Base-by-base conservation (phyloP, 2,113 vertebrate species). In the Sterna hirundo region DNA sequence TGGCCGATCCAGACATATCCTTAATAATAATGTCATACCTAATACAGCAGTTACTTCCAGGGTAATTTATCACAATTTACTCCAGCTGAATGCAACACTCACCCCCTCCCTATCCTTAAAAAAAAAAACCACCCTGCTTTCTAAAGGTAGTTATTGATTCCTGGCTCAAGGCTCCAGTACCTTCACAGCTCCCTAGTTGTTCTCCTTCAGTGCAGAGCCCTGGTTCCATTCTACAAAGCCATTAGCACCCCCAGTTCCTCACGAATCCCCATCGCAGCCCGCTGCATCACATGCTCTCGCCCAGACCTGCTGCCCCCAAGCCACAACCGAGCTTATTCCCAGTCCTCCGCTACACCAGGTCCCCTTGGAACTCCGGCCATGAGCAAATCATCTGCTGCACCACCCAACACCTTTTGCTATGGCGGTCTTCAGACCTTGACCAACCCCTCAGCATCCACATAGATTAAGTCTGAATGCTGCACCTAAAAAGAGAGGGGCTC, bases 231-330 rank as follows among this genome's bases (percentile, higher is more conserved):
- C 87, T 15, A 10, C 57, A 71, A 49, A 83, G 74, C 27, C 69
- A 27, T 20, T 1, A 49, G 44, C 38, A 78, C 47, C 12, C 2
- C 30, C 64, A 16, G 4, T 0, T 55, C 18, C 61, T 21, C 23
- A 0, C 0, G 12, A 66, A 8, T 32, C 34, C 34, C 2, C 25
- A 2, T 1, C 34, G 1, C 46, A 44, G 38, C 3, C 16, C 0
- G 22, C 23, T 5, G 38, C 21, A 2, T 6, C 2, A 3, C 21
- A 4, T 17, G n/a, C 30, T 49, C 13, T 0, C 14, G 29, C 77
- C n/a, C 62, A 44, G 65, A 30, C 36, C 62, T 15, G 29, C 0
- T 32, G 52, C 13, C 36, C 44, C 34, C 38, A 13, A 10, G 2
- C 36, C 64, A 32, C 0, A 1, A 34, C 23, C 0, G 2, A 60